Percentiles rank a stretch among this genome's conserved stretches.
Evolutionary conservation across 2,888 invertebrate genomes (phyloP).

Genomic region (Lochmaea crataegi): DNA sequence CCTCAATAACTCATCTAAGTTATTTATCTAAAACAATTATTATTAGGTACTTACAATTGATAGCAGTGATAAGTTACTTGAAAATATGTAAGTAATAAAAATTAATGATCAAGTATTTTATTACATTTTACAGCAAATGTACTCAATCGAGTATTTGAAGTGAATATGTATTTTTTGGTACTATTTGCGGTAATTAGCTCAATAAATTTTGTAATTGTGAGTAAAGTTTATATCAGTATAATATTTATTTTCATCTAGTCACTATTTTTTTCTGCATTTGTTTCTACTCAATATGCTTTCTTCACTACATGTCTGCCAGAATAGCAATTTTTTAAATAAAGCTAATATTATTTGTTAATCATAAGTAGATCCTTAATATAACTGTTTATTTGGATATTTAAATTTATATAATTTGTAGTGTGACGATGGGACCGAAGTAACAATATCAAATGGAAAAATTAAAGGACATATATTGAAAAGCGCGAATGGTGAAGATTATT

Average conservation of each 20-base stretch:
- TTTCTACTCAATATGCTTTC: too few relatives aligned
- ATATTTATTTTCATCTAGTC: neutral
- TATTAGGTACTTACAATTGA: neutral
- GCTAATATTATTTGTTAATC: too few relatives aligned
- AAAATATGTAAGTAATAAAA: neutral
- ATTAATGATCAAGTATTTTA: neutral
- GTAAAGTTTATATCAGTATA: neutral
- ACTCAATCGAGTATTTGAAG: neutral
- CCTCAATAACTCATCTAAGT: too few relatives aligned
- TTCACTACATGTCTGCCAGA: too few relatives aligned
- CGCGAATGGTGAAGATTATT: neutral
- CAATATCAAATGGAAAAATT: neutral
- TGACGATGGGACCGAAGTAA: neutral
- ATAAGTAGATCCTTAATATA: too few relatives aligned
- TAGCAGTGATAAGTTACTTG: neutral
- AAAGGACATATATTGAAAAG: constrained; percentile 11
- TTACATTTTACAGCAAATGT: neutral
- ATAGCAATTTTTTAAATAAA: too few relatives aligned
- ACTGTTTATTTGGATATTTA: too few relatives aligned
- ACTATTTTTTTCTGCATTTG: too few relatives aligned
- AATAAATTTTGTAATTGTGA: constrained; percentile 5
- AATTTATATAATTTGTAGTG: too few relatives aligned
- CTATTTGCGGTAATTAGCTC: neutral
- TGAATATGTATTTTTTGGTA: neutral
- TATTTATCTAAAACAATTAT: too few relatives aligned